Conservation (phyloP, 2,797 vertebrate genomes). For the Chloroceryle inda region DNA sequence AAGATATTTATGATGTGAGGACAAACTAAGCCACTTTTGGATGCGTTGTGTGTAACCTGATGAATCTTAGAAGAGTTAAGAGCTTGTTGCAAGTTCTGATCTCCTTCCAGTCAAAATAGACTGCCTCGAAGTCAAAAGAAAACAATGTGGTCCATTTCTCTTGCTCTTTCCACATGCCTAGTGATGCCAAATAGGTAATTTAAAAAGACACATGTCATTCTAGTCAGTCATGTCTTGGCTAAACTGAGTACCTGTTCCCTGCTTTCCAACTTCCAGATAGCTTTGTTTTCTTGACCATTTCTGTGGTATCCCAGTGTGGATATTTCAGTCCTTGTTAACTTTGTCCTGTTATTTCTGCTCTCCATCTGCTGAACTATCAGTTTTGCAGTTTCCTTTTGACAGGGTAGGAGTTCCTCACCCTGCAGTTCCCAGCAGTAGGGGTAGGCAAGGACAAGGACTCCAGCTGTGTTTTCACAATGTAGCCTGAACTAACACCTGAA, state of each 20-base stretch:
- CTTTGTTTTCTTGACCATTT: slow-evolving; percentile 41
- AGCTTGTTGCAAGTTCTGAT: neutral
- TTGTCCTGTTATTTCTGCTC: neutral
- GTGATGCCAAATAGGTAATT: neutral
- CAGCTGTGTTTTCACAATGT: neutral
- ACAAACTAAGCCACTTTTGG: neutral
- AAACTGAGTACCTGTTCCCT: slow-evolving; percentile 62
- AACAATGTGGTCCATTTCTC: neutral
- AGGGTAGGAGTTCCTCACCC: neutral
- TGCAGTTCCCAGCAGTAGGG: rapidly evolving
- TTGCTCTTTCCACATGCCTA: neutral
- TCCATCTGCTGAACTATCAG: neutral
- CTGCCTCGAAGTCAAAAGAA: neutral
- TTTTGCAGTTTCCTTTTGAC: neutral
- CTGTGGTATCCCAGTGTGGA: neutral
- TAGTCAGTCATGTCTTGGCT: neutral
- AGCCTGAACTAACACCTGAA: neutral
- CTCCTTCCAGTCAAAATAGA: slow-evolving; percentile 3
- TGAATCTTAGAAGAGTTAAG: neutral
- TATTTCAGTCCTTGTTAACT: neutral
- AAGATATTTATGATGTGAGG: neutral
- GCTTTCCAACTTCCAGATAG: slow-evolving; percentile 41
- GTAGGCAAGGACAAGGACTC: neutral
- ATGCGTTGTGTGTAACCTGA: neutral
- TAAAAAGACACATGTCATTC: neutral